These are phyloP conservation scores for Anthopleura sola DNA, from an alignment of 64 coral and sea anemone genomes.

Conservation along the genomic window DNA sequence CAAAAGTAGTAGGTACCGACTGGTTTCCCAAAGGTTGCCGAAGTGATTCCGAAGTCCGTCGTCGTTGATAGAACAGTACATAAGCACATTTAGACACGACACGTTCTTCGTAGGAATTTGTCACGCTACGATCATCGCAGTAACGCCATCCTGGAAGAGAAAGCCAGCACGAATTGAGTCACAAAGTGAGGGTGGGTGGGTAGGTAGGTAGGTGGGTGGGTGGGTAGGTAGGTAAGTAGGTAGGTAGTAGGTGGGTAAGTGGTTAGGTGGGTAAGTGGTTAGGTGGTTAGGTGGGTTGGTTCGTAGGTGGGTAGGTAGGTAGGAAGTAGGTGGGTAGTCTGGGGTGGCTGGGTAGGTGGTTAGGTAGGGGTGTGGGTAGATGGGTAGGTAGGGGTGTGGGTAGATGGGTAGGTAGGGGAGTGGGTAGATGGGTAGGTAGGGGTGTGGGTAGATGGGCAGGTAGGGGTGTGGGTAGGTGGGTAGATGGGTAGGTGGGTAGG, in stretches of 20 bases:
- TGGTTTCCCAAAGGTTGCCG: neutral
- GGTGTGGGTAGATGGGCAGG: neutral
- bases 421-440: no score
- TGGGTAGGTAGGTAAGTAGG: no score
- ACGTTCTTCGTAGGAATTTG: conserved; percentile 46
- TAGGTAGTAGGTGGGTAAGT: no score
- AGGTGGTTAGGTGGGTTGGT: neutral
- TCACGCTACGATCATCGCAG: conserved; percentile 76
- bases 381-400: neutral
- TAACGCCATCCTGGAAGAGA: conserved; percentile 69
- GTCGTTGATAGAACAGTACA: conserved; percentile 82
- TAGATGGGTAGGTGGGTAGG: neutral
- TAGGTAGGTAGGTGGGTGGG: neutral
- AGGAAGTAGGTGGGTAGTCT: neutral
- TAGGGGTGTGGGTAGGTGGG: no score
- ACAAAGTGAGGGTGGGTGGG: no score
- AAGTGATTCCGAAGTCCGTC: neutral
- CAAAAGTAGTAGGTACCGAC: neutral
- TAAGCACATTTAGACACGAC: conserved; percentile 89
- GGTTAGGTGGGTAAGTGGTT: neutral
- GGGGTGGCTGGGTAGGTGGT: no score
- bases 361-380: no score
- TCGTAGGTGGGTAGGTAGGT: neutral
- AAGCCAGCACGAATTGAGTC: no score
- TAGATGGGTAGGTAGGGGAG: neutral